A percentile compares a stretch with the other conserved stretches of the same genome.
Evolutionary conservation across 2,797 vertebrate genomes (phyloP).

Genomic region (Oceanodroma leucorhoa): DNA sequence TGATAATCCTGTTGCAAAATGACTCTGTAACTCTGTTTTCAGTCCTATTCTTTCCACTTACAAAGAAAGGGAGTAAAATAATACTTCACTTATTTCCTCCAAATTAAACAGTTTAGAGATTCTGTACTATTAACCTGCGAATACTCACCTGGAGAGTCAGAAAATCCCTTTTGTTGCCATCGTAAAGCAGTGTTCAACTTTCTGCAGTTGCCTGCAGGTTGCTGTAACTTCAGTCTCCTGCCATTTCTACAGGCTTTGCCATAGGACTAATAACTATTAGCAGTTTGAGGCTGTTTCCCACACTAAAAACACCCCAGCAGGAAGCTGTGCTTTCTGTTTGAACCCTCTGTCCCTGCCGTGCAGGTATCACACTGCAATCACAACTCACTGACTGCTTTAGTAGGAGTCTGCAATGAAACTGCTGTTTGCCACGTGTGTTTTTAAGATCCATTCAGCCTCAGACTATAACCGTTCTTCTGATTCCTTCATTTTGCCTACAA

Average conservation of each 20-base stretch:
- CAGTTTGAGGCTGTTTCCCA: background rate
- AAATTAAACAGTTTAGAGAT: slow-evolving; percentile 13
- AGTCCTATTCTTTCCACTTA: background rate
- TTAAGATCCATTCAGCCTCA: background rate
- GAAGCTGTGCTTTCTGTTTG: background rate
- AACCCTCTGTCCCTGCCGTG: background rate
- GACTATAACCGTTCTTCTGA: background rate
- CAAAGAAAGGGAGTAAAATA: background rate
- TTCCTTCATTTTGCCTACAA: background rate
- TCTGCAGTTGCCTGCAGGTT: background rate
- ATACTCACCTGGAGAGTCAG: background rate
- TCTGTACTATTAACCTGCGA: background rate
- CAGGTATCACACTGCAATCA: background rate
- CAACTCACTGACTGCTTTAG: background rate
- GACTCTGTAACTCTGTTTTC: background rate
- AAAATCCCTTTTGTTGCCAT: slow-evolving; percentile 12
- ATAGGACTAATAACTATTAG: background rate
- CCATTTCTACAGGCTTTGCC: background rate
- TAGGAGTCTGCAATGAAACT: background rate
- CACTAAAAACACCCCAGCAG: background rate
- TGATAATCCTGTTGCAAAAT: slow-evolving; percentile 30
- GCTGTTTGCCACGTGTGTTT: background rate
- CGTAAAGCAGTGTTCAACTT: background rate
- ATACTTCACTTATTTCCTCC: background rate
- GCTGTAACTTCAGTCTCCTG: background rate